Evolutionary conservation across 37 sponge, comb jelly and placozoan genomes (phyloP).

Genomic region (Geodia barretti): DNA sequence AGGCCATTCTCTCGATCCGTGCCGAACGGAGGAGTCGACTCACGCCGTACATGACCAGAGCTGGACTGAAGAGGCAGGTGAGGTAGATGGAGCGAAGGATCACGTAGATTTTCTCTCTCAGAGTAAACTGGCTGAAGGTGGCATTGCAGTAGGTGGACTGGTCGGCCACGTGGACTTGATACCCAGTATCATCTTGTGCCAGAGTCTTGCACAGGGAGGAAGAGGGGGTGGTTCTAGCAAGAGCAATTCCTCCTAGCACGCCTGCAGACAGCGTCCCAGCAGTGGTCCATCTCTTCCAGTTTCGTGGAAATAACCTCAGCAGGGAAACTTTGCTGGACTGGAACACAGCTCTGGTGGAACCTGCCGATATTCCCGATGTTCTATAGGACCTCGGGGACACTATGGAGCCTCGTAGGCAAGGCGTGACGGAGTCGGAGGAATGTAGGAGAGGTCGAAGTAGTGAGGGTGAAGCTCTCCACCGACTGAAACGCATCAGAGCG

Average conservation of each 20-base stretch:
- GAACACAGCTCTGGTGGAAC: not conserved
- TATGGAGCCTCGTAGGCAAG: no score
- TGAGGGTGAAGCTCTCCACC: not conserved
- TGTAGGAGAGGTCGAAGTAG: not conserved
- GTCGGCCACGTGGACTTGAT: not conserved
- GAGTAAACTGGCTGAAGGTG: not conserved
- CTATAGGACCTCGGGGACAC: no score
- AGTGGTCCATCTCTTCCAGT: not conserved
- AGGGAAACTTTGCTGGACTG: no score
- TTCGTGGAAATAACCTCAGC: no score
- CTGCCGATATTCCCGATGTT: not conserved
- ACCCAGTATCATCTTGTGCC: no score
- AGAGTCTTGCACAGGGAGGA: not conserved
- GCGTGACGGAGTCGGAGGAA: not conserved
- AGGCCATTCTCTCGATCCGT: constrained; percentile 6
- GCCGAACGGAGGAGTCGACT: constrained; percentile 6
- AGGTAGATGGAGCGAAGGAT: constrained; percentile 31
- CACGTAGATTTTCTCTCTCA: constrained; percentile 16
- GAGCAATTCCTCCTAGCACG: not conserved
- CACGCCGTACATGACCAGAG: constrained; percentile 3
- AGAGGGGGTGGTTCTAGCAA: not conserved
- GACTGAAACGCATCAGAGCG: not conserved
- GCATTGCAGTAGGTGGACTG: not conserved
- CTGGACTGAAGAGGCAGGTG: constrained; percentile 42
- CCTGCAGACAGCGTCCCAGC: not conserved